A percentile compares a stretch with the other conserved stretches of the same genome.
Conservation (phyloP, 2,113 vertebrate species). For the Micronisus gabar region DNA sequence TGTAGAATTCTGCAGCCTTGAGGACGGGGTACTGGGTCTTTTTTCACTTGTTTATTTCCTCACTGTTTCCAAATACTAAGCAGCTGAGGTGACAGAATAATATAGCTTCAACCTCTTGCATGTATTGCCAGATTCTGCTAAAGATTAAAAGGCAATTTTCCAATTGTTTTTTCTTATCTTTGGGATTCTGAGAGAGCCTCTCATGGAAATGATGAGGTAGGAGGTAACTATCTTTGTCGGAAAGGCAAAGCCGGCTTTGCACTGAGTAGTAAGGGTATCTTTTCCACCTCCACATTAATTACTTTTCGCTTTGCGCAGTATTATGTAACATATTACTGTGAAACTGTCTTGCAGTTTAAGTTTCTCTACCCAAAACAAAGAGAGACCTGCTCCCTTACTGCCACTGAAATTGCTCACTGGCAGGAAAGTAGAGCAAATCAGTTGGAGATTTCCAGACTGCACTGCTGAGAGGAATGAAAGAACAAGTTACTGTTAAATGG, state of each 20-base stretch:
- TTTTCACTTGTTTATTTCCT: background rate
- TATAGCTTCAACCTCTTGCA: background rate
- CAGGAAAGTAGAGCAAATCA: background rate
- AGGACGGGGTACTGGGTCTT: background rate
- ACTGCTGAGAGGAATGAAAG: slow-evolving; percentile 10
- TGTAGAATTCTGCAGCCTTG: background rate
- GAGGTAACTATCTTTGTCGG: slow-evolving; percentile 50
- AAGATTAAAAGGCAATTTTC: background rate
- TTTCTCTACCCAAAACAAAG: slow-evolving; percentile 33
- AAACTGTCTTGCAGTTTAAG: slow-evolving; percentile 45
- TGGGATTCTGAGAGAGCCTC: background rate
- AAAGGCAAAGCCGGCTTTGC: slow-evolving; percentile 41
- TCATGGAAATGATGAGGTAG: slow-evolving; percentile 51
- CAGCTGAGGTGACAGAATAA: background rate
- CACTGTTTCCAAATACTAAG: background rate
- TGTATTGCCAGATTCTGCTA: background rate
- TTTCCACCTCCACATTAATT: slow-evolving; percentile 55
- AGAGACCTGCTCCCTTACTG: background rate
- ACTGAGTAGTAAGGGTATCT: slow-evolving; percentile 27
- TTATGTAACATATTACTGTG: slow-evolving; percentile 36
- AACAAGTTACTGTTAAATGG: background rate
- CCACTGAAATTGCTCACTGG: background rate
- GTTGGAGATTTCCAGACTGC: slow-evolving; percentile 20
- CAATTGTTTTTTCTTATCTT: background rate
- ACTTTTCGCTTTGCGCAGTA: slow-evolving; percentile 41